phyloP scores from a whole-genome alignment of 2,113 vertebrate species.

The Uropsilus gracilis region DNA sequence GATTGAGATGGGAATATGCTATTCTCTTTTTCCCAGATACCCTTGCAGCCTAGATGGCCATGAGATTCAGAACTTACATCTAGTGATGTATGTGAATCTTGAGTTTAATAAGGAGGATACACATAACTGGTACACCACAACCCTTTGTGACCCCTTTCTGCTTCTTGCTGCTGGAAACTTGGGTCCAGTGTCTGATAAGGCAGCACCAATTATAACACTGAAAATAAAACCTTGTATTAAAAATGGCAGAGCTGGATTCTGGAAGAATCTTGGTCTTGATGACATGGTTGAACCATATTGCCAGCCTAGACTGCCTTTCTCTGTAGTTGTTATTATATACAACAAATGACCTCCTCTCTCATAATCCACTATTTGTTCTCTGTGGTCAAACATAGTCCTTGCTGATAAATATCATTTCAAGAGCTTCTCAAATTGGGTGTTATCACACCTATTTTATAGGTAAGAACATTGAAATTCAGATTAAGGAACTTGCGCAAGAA shows the following conservation, averaged over 20 bases:
- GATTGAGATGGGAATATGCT: background rate
- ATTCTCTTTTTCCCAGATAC: background rate
- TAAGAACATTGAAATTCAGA: background rate
- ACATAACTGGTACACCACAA: background rate
- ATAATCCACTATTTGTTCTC: background rate
- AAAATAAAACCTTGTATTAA: background rate
- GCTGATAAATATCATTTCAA: background rate
- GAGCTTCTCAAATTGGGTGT: background rate
- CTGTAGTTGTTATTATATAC: background rate
- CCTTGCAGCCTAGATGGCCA: background rate
- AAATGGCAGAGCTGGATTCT: background rate
- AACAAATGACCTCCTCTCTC: background rate
- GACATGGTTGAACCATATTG: background rate
- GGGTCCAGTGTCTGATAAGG: background rate
- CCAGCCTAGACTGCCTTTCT: background rate
- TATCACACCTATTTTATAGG: background rate
- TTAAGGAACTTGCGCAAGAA: constrained; percentile 15
- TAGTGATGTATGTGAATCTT: background rate
- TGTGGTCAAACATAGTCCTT: background rate
- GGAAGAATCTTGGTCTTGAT: background rate
- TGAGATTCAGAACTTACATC: background rate
- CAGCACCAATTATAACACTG: background rate
- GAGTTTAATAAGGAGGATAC: background rate
- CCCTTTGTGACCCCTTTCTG: background rate
- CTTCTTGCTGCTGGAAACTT: constrained; percentile 6